Base-by-base conservation (phyloP, 2,113 vertebrate species). In the Dolichallabes microphthalmus region DNA sequence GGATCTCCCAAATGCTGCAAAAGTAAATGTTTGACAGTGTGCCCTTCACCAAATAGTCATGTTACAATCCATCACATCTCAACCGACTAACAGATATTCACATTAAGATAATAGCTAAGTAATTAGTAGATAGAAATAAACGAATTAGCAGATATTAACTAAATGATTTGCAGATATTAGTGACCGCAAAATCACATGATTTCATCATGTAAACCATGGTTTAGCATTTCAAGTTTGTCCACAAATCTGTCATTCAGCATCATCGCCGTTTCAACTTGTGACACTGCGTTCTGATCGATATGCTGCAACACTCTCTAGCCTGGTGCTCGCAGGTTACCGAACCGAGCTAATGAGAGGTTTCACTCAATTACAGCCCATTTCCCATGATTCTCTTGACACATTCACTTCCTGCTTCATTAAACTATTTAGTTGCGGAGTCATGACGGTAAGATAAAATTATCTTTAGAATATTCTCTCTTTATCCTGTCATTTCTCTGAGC, bases 391-490 rank as follows among this genome's bases (percentile, higher is more conserved):
- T 60, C 32, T 20, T 35, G 78, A 71, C 69, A 84, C 45, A 45
- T 30, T 71, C 63, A 82, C 64, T 50, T 64, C 55, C 30, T 69
- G 85, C 85, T 82, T 86, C 73, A 78, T 81, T 87, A 85, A 85
- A 84, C 82, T 64, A 64, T 30, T 87, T 79, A 79, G 85, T 82
- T 50, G 69, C 30, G 64, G 53, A 57, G 35, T 73, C 79, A 61
- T 55, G 50, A 52, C 6, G 27, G 35, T 52, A 39, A 57, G 22
- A 76, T n/a, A 27, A 64, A 57, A 32, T 58, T 4, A 68, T n/a
- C 45, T 66, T 60, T 74, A 17, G 25, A 0, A 32, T 57, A 27
- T 39, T 66, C 17, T 73, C 53, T 57, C 15, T 53, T 2, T 50
- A 53, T 30, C 14, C 0, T 84, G 7, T 1, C 52, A 35, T 53